phyloP scores from a whole-genome alignment of 1,140 invertebrate species.

The Zaprionus gabonicus region DNA sequence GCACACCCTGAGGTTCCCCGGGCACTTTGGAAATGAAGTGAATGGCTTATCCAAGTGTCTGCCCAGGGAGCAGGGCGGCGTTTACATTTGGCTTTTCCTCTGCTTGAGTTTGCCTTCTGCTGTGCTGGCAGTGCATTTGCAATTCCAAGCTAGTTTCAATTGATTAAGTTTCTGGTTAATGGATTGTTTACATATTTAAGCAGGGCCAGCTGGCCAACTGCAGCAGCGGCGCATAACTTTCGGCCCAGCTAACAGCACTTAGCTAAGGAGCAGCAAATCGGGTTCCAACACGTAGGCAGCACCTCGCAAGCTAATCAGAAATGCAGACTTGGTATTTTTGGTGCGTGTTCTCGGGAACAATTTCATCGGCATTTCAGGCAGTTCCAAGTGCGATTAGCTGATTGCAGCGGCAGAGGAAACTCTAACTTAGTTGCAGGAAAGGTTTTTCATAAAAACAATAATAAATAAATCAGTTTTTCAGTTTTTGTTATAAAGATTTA shows the following conservation, averaged over 20 bases:
- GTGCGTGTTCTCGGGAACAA: neutral
- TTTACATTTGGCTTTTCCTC: conserved; percentile 53
- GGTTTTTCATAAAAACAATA: too few species aligned
- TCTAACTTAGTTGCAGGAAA: neutral
- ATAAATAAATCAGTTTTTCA: neutral
- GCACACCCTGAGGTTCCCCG: conserved; percentile 42
- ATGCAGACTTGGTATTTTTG: conserved; percentile 26
- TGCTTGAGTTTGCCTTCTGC: conserved; percentile 13
- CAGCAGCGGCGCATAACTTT: conserved; percentile 46
- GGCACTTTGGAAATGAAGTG: conserved; percentile 62
- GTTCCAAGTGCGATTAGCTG: neutral
- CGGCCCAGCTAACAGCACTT: conserved; percentile 5
- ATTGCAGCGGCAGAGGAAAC: neutral
- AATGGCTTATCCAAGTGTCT: conserved; percentile 39
- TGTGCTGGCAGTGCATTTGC: conserved; percentile 74
- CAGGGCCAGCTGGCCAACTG: conserved; percentile 33
- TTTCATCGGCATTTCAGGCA: conserved; percentile 6
- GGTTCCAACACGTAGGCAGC: conserved; percentile 31
- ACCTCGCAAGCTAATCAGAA: conserved; percentile 45
- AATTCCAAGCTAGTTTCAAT: conserved; percentile 78
- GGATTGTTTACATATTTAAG: conserved; percentile 77
- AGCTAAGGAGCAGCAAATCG: conserved; percentile 18
- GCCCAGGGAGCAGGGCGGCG: conserved; percentile 30
- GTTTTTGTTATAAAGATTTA: neutral
- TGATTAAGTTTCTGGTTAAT: conserved; percentile 82